Percentiles rank a stretch among this genome's conserved stretches.
Conservation (phyloP, 2,113 vertebrate genomes). For the Larimichthys polyactis region DNA sequence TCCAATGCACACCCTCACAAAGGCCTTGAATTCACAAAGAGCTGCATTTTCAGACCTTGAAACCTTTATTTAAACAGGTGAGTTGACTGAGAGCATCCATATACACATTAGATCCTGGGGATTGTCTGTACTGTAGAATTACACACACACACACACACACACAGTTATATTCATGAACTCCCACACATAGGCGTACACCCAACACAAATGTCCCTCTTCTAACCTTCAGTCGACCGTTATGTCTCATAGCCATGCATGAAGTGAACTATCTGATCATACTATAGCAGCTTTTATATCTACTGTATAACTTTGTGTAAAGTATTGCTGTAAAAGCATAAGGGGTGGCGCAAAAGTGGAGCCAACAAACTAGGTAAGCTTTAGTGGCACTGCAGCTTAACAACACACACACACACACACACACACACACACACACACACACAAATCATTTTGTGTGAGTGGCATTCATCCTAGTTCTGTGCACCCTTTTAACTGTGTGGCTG, state of each 20-base stretch:
- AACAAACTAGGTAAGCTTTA: constrained; percentile 2
- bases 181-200: background rate
- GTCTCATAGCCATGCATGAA: constrained; percentile 1
- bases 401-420: background rate
- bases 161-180: background rate
- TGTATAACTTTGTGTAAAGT: background rate
- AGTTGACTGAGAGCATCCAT: constrained; percentile 1
- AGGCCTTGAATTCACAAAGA: constrained; percentile 25
- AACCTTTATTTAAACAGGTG: constrained; percentile 35
- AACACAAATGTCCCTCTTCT: background rate
- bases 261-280: background rate
- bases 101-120: background rate
- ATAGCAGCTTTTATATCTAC: background rate
- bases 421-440: too few relatives aligned
- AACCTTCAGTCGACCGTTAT: background rate
- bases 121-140: background rate
- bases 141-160: constrained; percentile 8
- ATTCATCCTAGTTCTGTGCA: constrained; percentile 12
- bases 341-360: background rate
- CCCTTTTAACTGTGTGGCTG: constrained; percentile 17
- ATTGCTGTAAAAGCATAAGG: constrained; percentile 17
- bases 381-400: background rate
- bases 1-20: background rate
- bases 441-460: constrained; percentile 8
- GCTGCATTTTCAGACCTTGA: constrained; percentile 41